Evolutionary conservation across 2,888 invertebrate species (phyloP), one percentile per base, ranked within the genome.

Genomic region (Criorhina ranunculi): DNA sequence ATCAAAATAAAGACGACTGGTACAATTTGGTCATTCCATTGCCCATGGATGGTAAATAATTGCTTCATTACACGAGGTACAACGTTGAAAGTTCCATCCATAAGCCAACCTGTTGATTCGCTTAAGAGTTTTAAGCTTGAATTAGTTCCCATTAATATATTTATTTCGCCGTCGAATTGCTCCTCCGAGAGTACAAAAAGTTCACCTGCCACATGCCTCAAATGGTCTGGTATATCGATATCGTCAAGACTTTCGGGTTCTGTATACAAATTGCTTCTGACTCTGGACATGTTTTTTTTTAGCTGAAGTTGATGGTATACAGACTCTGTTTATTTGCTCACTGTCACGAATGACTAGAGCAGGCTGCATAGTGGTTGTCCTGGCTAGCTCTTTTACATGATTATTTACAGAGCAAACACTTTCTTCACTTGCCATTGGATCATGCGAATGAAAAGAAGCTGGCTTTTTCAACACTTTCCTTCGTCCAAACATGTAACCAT

Each of bases 371-470:
- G 33, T 33, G 5, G n/a, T 33, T 12, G 12, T 33, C 12, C 7
- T 29, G 12, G 44, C 44, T 44, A 44, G 44, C 17, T 44, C 44
- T 15, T 53, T 53, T 15, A 33, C 6, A 33, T 12, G 29, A 53
- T 53, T 33, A 53, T 53, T 33, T 33, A 53, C 53, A 53, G 31
- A 53, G 53, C 15, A 31, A 53, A 53, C 53, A 53, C 53, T 31
- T 9, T n/a, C 2, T 53, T 44, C 44, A 17, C 44, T 44, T 17
- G 15, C 53, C 15, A 53, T 53, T 53, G 53, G 15, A 53, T 53
- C 31, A 15, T 53, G 33, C 53, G 15, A 31, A 53, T 53, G 33
- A 5, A 53, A 33, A 53, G 55, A 44, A 44, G 44, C 44, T 19
- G 44, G 2, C 1, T 9, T 46, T 46, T 46, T 6, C 19, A 46